Conservation (phyloP, 2,888 invertebrate species). For the Agonopterix subpropinquella region DNA sequence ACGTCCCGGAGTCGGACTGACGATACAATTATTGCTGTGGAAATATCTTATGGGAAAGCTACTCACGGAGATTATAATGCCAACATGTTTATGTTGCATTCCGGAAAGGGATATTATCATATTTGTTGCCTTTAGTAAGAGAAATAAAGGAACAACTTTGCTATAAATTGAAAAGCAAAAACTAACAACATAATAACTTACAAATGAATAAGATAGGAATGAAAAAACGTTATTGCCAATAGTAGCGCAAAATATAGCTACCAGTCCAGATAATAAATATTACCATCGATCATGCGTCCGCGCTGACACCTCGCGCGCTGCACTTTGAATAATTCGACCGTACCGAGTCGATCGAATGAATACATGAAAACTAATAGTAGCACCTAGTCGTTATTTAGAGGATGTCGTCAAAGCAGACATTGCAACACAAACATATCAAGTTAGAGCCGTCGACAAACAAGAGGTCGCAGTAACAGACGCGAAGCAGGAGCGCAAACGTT, state of each 20-base stretch:
- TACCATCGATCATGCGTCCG: constrained; percentile 31
- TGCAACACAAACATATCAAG: not conserved
- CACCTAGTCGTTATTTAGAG: not conserved
- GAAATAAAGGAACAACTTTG: too few relatives aligned
- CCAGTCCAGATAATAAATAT: constrained; percentile 29
- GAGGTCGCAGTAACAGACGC: not conserved
- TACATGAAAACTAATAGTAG: not conserved
- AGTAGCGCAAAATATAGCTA: constrained; percentile 11
- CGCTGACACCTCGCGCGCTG: constrained; percentile 27
- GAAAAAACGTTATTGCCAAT: constrained; percentile 1
- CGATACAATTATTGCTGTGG: constrained; percentile 5
- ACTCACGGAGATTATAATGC: too few relatives aligned
- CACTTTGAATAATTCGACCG: constrained; percentile 7
- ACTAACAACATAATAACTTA: not conserved
- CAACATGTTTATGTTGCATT: too few relatives aligned
- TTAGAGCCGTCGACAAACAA: not conserved
- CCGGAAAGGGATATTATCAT: too few relatives aligned
- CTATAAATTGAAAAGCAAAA: too few relatives aligned
- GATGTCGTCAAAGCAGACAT: not conserved
- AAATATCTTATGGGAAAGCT: not conserved
- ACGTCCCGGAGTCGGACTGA: constrained; percentile 3
- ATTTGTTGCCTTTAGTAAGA: too few relatives aligned
- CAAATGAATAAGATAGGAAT: not conserved
- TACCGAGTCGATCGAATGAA: constrained; percentile 3
- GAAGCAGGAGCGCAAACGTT: constrained; percentile 13